Evolutionary conservation across 1,140 invertebrate genomes (phyloP).

Genomic region (Heliothis subflexa): DNA sequence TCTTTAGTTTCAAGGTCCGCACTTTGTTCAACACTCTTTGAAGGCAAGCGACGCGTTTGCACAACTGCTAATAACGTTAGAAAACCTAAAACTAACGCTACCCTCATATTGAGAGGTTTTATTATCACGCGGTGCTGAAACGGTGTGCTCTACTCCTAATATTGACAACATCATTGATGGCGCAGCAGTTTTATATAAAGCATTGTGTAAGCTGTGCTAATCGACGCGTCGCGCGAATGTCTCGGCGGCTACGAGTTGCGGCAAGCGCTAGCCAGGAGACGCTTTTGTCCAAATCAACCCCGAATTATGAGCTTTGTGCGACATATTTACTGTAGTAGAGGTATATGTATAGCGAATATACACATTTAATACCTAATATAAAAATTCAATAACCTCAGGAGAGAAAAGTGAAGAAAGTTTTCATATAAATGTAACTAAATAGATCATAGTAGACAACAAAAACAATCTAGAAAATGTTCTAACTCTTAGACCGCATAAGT

Average conservation of each 20-base stretch:
- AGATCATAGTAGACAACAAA: no score
- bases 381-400: no score
- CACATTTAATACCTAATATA: no score
- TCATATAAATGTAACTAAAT: no score
- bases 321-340: no score
- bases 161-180: conserved; percentile 76
- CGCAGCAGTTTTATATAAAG: conserved; percentile 83
- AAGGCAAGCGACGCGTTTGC: conserved; percentile 66
- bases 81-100: conserved; percentile 68
- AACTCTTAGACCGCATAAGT: no score
- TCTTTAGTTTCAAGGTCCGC: conserved; percentile 77
- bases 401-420: no score
- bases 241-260: conserved; percentile 65
- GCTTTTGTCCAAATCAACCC: conserved; percentile 28
- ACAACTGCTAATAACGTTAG: conserved; percentile 60
- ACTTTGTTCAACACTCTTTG: conserved; percentile 64
- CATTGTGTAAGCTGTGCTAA: conserved; percentile 78
- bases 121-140: conserved; percentile 52
- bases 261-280: conserved; percentile 56
- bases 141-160: conserved; percentile 65
- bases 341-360: no score
- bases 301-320: no score
- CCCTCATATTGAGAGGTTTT: conserved; percentile 67
- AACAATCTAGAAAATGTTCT: no score
- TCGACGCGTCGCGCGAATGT: conserved; percentile 67